These are phyloP conservation scores for Cryptops parisi DNA, from an alignment of 2,888 invertebrate species.

Conservation along the genomic window DNA sequence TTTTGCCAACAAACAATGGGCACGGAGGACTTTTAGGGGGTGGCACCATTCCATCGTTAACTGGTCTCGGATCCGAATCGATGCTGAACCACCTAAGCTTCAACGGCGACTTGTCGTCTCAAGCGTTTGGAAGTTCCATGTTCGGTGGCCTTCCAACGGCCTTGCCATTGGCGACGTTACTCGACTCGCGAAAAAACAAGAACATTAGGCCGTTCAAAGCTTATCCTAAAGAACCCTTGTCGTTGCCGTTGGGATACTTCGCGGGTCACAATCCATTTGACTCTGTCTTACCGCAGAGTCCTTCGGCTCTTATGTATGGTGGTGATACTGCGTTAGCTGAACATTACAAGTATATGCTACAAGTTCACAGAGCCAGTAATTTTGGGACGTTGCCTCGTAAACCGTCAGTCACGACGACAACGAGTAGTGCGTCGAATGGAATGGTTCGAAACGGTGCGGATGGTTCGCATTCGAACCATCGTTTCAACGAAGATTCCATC, in stretches of 20 bases:
- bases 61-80: too few species aligned
- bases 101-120: not conserved
- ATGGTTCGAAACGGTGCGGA: not conserved
- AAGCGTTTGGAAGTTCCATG: constrained; percentile 7
- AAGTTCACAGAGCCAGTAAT: too few species aligned
- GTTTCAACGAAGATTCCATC: too few species aligned
- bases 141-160: constrained; percentile 10
- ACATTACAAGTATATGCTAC: not conserved
- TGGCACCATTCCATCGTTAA: too few species aligned
- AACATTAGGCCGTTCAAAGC: constrained; percentile 37
- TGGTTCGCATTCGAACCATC: not conserved
- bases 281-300: not conserved
- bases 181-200: constrained; percentile 16
- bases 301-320: not conserved
- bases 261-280: not conserved
- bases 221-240: constrained; percentile 52
- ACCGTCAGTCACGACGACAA: too few species aligned
- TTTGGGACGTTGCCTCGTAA: too few species aligned
- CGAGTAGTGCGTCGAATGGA: too few species aligned
- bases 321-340: not conserved
- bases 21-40: too few species aligned
- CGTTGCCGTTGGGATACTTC: constrained; percentile 37
- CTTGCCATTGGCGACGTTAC: constrained; percentile 10
- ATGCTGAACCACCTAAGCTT: not conserved
- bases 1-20: too few species aligned